A percentile compares a stretch with the other conserved stretches of the same genome.
Conservation (phyloP, 2,888 invertebrate genomes). For the Synanthedon formicaeformis region DNA sequence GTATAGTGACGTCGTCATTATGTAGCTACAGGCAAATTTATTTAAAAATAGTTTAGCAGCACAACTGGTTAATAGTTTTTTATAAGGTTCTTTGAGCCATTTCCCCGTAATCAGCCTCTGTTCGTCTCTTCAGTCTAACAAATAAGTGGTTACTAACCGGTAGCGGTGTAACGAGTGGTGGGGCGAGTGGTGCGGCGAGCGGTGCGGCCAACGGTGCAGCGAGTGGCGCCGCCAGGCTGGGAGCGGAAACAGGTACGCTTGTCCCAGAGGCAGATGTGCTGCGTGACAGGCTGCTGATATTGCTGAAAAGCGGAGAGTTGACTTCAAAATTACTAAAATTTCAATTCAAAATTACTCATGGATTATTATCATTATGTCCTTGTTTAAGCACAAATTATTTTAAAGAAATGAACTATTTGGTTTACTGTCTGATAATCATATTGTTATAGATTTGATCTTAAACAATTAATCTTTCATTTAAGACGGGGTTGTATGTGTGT, state of each 20-base stretch:
- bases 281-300: slow-evolving; percentile 85
- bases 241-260: slow-evolving; percentile 26
- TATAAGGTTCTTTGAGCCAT: no score
- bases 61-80: no score
- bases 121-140: no score
- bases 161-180: slow-evolving; percentile 34
- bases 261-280: slow-evolving; percentile 69
- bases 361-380: not conserved
- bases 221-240: slow-evolving; percentile 33
- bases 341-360: not conserved
- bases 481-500: no score
- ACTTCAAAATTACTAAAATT: slow-evolving; percentile 32
- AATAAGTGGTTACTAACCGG: not conserved
- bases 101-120: no score
- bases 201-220: slow-evolving; percentile 40
- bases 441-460: no score
- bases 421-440: no score
- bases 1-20: no score
- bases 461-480: no score
- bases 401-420: not conserved
- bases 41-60: no score
- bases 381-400: not conserved
- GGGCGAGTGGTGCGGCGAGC: slow-evolving; percentile 30
- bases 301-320: slow-evolving; percentile 67
- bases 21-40: no score